Conservation (phyloP, 92 coral and sea anemone genomes). For the Chrysogorgia sp. region DNA sequence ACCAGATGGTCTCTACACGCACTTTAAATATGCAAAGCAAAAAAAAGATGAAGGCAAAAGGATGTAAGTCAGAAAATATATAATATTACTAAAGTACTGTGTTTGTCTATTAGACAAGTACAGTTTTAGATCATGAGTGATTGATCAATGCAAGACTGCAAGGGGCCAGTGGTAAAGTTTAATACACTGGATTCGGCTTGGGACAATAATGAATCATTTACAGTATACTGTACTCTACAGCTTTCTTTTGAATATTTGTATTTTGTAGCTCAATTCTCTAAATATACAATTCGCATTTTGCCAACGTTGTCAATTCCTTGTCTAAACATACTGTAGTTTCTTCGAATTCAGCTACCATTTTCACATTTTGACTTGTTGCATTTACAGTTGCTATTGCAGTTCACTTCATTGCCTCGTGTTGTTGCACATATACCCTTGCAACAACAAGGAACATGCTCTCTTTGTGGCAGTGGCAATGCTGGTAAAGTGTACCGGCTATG, state of each 20-base stretch:
- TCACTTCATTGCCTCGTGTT: constrained; percentile 14
- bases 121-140: neutral
- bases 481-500: constrained; percentile 41
- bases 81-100: neutral
- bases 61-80: neutral
- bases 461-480: constrained; percentile 20
- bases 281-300: constrained; percentile 1
- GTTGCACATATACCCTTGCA: constrained; percentile 55
- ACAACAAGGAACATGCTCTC: constrained; percentile 33
- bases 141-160: no score
- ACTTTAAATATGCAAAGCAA: constrained; percentile 22
- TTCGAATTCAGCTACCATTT: constrained; percentile 20
- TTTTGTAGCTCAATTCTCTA: neutral
- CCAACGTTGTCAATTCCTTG: neutral
- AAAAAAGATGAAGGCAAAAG: constrained; percentile 4
- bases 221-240: no score
- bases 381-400: constrained; percentile 27
- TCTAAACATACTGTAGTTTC: neutral
- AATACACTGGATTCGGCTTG: no score
- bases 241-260: no score
- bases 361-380: constrained; percentile 50
- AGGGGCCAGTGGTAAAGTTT: no score
- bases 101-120: neutral
- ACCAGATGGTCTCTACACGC: constrained; percentile 32
- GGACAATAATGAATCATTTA: no score